Evolutionary conservation across 2,797 vertebrate genomes (phyloP), one percentile per base, ranked within the genome.

Genomic region (Pempheris klunzingeri): DNA sequence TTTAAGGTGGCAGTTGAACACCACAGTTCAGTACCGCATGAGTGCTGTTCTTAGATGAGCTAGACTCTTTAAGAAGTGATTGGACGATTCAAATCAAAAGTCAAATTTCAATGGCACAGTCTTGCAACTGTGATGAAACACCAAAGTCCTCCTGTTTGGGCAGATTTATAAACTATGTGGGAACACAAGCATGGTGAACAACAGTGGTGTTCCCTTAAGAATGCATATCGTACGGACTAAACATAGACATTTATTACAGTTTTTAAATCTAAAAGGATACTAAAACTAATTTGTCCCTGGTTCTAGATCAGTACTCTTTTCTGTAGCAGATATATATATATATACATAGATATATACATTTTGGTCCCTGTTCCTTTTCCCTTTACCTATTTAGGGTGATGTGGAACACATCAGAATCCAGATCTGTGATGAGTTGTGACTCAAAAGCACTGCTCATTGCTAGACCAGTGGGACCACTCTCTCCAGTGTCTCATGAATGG

Each of bases 401-500:
- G 50, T 68, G 63, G 28, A 75, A 58, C 32, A 49, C n/a, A n/a
- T n/a, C 43, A 75, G 53, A 80, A 24, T 59, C 62, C 41, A 74
- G 44, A 79, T 68, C 41, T 65, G 58, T 60, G 30, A 22, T 59
- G 43, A 66, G 60, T 41, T 72, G 39, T 64, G 53, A 59, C n/a
- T 66, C 41, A 63, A 15, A 73, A 50, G 14, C 32, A n/a, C 39
- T 22, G 44, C 63, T 84, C 3, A 5, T 80, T 64, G 44, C n/a
- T 44, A 39, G 70, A 66, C 66, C 71, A 61, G 74, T 64, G 73
- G 80, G 57, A 82, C 76, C 80, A 74, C 70, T 59, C 81, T 77
- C 43, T 77, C 50, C 54, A 36, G 57, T 79, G 71, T 88, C 65
- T 83, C 60, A 47, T 72, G 13, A 68, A 74, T 66, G 41, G 32